Percentiles rank a stretch among this genome's conserved stretches.
These are phyloP conservation scores for Emys orbicularis DNA, from an alignment of 2,797 vertebrate genomes.

Conservation along the genomic window DNA sequence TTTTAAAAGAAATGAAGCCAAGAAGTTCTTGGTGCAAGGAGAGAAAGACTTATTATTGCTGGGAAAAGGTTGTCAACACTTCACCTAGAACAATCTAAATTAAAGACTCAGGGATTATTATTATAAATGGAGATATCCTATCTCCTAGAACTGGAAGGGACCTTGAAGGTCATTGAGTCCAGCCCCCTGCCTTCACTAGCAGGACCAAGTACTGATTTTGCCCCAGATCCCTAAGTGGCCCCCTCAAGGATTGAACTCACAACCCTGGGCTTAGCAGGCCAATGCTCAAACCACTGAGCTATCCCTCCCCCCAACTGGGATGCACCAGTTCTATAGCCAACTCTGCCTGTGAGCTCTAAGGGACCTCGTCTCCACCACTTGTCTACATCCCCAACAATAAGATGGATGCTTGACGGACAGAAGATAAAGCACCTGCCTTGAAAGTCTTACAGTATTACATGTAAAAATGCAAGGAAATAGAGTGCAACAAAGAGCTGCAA, in stretches of 20 bases:
- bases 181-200: too few relatives aligned
- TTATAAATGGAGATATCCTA: too few relatives aligned
- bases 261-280: too few relatives aligned
- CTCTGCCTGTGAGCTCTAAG: neutral
- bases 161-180: too few relatives aligned
- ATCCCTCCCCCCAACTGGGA: too few relatives aligned
- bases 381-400: neutral
- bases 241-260: too few relatives aligned
- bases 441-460: neutral
- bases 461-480: neutral
- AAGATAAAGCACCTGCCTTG: neutral
- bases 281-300: too few relatives aligned
- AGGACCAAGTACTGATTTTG: too few relatives aligned
- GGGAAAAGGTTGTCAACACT: neutral
- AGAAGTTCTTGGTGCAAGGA: neutral
- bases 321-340: neutral
- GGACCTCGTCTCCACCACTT: neutral
- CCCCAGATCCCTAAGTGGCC: too few relatives aligned
- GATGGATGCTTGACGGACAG: neutral
- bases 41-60: neutral
- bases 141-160: too few relatives aligned
- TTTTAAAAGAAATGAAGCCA: neutral
- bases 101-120: too few relatives aligned
- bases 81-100: neutral
- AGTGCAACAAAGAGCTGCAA: fast-evolving